Base-by-base conservation (phyloP, 2,888 invertebrate species). In the Dryadula phaetusa region DNA sequence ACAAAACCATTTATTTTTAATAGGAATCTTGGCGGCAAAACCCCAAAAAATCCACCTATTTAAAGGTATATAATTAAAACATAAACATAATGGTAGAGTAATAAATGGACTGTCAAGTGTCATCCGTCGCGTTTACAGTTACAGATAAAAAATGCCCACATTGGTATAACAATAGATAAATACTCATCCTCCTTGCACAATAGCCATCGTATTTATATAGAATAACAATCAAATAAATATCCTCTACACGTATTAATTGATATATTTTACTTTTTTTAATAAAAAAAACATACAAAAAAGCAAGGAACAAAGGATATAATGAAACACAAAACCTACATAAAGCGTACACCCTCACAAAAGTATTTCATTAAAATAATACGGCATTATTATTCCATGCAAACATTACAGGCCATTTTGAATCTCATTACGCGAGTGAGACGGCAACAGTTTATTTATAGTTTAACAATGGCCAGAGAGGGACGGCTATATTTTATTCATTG, bases 381-480 rank as follows among this genome's bases (percentile, higher is more conserved):
- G 77, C 74, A 75, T 72, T 71, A 70, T 69, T 70, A 66, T 82
- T 78, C 79, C 79, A 80, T 81, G 82, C 79, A 82, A 75, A 82
- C 75, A 79, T 75, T 82, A 86, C 86, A 87, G 85, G 85, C 85
- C 85, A 87, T 89, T 87, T 87, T 85, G 82, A 86, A 86, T 87
- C 76, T 85, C 80, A 83, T 86, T 81, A 78, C 72, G 76, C 52
- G 80, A 84, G 73, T 58, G 81, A 74, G 84, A 84, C 63, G 71
- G 74, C 72, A 67, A 76, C 75, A 83, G 56, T 65, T 67, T 78
- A 63, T 64, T 70, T 47, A 46, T 42, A 10, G 25, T 49, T 47
- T 37, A 22, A 28, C 37, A n/a, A 54, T 53, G 52, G 54, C 40
- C 66, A 20, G 62, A 53, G 53, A 25, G 66, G 49, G 68, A 66